These are phyloP conservation scores for Tachypleus tridentatus DNA, from an alignment of 1,140 invertebrate genomes.

Conservation along the genomic window DNA sequence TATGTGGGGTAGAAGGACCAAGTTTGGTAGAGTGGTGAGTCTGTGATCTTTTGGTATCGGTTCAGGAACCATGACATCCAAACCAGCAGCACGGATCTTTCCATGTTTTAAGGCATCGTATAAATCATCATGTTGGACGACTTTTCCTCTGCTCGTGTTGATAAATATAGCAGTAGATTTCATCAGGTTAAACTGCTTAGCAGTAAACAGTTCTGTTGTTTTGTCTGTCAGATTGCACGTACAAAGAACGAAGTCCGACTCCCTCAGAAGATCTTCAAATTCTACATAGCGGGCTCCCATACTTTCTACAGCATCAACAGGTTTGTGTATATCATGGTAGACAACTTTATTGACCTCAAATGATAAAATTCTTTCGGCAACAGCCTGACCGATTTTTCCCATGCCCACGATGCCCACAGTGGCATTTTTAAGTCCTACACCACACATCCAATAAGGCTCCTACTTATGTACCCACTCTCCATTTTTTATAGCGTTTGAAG, in stretches of 20 bases:
- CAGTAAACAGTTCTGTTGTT: constrained; percentile 61
- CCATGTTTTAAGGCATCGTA: constrained; percentile 57
- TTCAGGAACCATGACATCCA: constrained; percentile 64
- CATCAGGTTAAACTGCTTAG: constrained; percentile 60
- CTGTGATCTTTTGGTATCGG: constrained; percentile 67
- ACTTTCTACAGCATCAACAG: constrained; percentile 34
- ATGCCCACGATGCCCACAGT: constrained; percentile 3
- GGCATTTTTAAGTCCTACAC: constrained; percentile 6
- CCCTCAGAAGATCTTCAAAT: constrained; percentile 51
- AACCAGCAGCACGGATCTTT: constrained; percentile 68
- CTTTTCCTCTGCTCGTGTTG: constrained; percentile 48
- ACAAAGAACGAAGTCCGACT: constrained; percentile 69
- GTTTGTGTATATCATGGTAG: constrained; percentile 27
- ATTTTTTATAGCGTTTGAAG: constrained; percentile 12
- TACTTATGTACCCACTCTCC: constrained; percentile 2
- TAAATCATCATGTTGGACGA: constrained; percentile 66
- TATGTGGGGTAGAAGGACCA: constrained; percentile 67
- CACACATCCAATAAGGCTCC: constrained; percentile 10
- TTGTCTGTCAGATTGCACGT: constrained; percentile 55
- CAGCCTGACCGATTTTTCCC: constrained; percentile 24
- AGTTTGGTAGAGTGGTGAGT: constrained; percentile 59
- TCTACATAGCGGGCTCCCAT: constrained; percentile 50
- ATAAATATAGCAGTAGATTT: constrained; percentile 62
- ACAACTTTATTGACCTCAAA: constrained; percentile 28
- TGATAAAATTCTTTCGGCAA: constrained; percentile 32